A percentile compares a stretch with the other conserved stretches of the same genome.
Evolutionary conservation across 2,888 invertebrate species (phyloP).

Genomic region (Cyrtodaria siliqua): DNA sequence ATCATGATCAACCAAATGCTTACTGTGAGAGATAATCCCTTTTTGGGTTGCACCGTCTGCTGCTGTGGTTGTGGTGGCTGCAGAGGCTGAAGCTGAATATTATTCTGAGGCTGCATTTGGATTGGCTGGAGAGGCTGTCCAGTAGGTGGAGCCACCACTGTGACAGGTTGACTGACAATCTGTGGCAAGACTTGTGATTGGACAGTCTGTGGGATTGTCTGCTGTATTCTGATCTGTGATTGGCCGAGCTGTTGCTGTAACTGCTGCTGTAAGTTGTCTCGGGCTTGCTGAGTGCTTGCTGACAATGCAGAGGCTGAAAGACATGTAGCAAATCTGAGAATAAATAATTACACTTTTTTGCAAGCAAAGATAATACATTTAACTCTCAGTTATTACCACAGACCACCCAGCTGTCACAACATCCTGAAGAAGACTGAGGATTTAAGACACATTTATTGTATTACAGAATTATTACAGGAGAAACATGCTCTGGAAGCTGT

Average conservation of each 20-base stretch:
- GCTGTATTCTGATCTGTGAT: conserved; percentile 74
- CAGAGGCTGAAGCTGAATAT: conserved; percentile 10
- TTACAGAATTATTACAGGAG: too few species aligned
- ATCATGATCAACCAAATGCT: too few species aligned
- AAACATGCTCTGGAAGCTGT: too few species aligned
- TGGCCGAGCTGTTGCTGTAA: conserved; percentile 81
- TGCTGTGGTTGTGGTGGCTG: conserved; percentile 61
- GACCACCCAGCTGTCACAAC: too few species aligned
- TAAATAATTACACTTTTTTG: too few species aligned
- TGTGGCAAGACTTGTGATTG: conserved; percentile 20
- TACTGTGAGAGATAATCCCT: conserved; percentile 85
- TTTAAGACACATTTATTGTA: too few species aligned
- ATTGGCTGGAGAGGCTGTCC: conserved; percentile 58
- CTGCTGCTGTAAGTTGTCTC: conserved; percentile 83
- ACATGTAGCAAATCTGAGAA: too few species aligned
- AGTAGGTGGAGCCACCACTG: conserved; percentile 30
- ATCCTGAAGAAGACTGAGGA: too few species aligned
- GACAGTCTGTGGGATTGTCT: conserved; percentile 10
- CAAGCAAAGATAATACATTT: too few species aligned
- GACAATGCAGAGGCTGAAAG: conserved; percentile 58
- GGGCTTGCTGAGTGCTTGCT: conserved; percentile 72
- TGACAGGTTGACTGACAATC: too few species aligned
- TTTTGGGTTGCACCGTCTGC: conserved; percentile 77
- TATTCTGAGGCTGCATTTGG: conserved; percentile 32
- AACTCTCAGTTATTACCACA: too few species aligned